Percentiles rank a stretch among this genome's conserved stretches.
phyloP scores from a whole-genome alignment of 2,113 vertebrate species.

The Vireo altiloquus region DNA sequence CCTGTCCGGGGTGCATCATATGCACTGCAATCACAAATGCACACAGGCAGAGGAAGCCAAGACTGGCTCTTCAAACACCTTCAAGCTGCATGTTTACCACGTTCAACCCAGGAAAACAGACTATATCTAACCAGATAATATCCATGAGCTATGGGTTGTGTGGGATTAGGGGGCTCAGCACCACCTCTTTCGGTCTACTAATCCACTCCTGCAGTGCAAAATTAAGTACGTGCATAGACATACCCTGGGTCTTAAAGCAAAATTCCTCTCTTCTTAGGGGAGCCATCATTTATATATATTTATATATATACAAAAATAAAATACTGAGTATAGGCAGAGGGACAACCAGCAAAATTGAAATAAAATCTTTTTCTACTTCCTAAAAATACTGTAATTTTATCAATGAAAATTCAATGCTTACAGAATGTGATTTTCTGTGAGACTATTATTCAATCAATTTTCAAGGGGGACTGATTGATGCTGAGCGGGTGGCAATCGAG shows the following conservation, averaged over 20 bases:
- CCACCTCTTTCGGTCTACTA: not conserved
- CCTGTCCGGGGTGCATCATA: accelerated
- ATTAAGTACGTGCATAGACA: not conserved
- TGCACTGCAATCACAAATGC: not conserved
- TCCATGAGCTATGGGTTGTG: not conserved
- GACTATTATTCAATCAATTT: not conserved
- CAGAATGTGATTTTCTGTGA: not conserved
- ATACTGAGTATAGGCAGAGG: not conserved
- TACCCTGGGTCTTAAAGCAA: not conserved
- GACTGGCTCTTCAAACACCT: not conserved
- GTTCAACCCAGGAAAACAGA: not conserved
- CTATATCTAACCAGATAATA: not conserved
- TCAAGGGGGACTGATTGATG: not conserved
- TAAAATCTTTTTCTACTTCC: not conserved
- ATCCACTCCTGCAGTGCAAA: not conserved
- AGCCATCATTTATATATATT: not conserved
- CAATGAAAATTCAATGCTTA: not conserved
- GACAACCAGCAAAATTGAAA: not conserved
- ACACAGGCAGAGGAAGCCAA: not conserved
- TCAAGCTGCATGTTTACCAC: not conserved
- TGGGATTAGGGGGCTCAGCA: not conserved
- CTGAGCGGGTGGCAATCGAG: not conserved
- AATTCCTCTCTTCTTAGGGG: not conserved
- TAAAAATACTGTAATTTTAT: not conserved
- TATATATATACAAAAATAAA: not conserved